Conservation (phyloP, 2,113 vertebrate genomes). For the Nothoprocta pentlandii region DNA sequence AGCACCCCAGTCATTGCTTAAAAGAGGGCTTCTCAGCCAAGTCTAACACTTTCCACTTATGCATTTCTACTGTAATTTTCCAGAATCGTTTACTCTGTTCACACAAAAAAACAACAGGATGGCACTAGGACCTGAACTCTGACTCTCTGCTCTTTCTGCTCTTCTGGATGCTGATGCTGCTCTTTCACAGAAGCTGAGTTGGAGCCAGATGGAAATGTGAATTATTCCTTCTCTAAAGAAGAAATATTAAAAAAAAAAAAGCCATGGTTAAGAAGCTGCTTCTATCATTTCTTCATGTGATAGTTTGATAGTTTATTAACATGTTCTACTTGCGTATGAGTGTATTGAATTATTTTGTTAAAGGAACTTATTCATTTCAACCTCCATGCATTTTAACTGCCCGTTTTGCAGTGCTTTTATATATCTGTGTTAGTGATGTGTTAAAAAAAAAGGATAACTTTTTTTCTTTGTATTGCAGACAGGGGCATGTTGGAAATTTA, state of each 20-base stretch:
- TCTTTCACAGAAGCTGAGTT: slow-evolving; percentile 44
- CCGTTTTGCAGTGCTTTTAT: neutral
- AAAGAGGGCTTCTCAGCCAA: neutral
- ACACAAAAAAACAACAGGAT: slow-evolving; percentile 67
- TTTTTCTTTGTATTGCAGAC: neutral
- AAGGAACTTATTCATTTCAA: neutral
- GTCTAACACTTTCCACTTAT: neutral
- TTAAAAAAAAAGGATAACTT: neutral
- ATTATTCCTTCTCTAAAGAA: slow-evolving; percentile 21
- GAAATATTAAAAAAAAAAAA: slow-evolving; percentile 2
- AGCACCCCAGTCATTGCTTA: neutral
- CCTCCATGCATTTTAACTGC: neutral
- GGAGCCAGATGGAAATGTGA: slow-evolving; percentile 34
- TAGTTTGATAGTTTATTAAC: neutral
- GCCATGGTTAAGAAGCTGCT: neutral
- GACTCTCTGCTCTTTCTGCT: slow-evolving; percentile 63
- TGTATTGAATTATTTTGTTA: neutral
- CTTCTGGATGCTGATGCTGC: slow-evolving; percentile 49
- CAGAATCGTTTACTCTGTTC: slow-evolving; percentile 24
- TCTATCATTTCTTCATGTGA: neutral
- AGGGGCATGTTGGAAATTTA: neutral
- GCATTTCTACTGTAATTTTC: slow-evolving; percentile 27
- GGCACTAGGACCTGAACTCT: slow-evolving; percentile 62
- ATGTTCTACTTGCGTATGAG: neutral
- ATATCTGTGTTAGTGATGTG: neutral